A percentile compares a stretch with the other conserved stretches of the same genome.
Conservation (phyloP, 2,113 vertebrate species). For the Ornithorhynchus anatinus region DNA sequence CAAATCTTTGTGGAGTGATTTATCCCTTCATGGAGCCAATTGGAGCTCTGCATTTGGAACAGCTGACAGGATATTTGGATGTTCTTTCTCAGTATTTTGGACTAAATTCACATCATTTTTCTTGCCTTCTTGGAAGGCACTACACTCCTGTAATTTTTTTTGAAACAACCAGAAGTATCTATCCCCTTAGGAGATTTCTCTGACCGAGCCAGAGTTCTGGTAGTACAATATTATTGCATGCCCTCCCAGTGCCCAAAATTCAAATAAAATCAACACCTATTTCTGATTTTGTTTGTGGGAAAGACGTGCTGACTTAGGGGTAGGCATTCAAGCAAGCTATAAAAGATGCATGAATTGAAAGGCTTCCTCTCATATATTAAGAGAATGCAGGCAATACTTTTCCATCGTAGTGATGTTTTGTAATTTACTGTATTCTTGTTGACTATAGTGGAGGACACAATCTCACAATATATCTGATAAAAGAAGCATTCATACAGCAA, state of each 20-base stretch:
- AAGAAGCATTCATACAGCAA: not conserved
- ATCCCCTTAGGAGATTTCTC: too few species aligned
- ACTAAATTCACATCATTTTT: not conserved
- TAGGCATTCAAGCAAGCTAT: slow-evolving; percentile 18
- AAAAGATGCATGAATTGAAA: slow-evolving; percentile 40
- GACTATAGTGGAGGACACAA: not conserved
- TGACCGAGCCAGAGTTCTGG: too few species aligned
- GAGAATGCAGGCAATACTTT: slow-evolving; percentile 9
- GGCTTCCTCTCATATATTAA: not conserved
- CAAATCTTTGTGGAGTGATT: too few species aligned
- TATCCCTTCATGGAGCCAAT: too few species aligned
- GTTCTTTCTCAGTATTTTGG: not conserved
- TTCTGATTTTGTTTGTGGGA: not conserved
- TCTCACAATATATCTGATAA: not conserved
- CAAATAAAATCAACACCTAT: not conserved
- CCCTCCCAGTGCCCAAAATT: not conserved
- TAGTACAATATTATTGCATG: not conserved
- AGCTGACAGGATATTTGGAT: too few species aligned
- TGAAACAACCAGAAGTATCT: too few species aligned
- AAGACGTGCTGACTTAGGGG: not conserved
- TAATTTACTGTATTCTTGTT: not conserved
- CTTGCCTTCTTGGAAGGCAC: too few species aligned
- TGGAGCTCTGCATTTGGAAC: too few species aligned
- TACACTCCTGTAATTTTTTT: too few species aligned
- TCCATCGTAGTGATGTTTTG: slow-evolving; percentile 7